phyloP scores from a whole-genome alignment of 2,888 invertebrate genomes.

The Reticulitermes lucifugus region DNA sequence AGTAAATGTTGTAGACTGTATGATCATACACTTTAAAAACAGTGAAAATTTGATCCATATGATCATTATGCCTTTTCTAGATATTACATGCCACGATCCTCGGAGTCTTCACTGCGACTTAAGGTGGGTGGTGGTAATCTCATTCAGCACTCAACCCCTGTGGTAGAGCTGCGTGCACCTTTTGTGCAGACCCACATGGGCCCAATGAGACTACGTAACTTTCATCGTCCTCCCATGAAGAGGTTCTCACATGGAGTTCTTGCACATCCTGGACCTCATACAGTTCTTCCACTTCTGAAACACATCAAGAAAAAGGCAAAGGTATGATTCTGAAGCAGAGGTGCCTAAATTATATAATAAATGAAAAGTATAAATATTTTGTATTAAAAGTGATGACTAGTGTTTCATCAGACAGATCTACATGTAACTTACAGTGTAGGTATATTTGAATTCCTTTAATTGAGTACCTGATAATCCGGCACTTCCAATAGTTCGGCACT shows the following conservation, averaged over 20 bases:
- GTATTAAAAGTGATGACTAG: too few relatives aligned
- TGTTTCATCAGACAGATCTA: too few relatives aligned
- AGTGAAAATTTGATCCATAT: too few relatives aligned
- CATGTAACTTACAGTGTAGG: too few relatives aligned
- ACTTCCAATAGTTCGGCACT: too few relatives aligned
- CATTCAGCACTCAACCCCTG: constrained; percentile 97
- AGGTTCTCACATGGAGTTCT: constrained; percentile 87
- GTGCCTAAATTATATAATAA: too few relatives aligned
- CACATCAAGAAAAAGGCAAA: constrained; percentile 93
- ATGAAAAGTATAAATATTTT: too few relatives aligned
- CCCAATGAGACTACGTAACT: constrained; percentile 85
- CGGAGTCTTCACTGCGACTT: constrained; percentile 80
- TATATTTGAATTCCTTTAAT: too few relatives aligned
- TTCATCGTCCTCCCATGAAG: constrained; percentile 93
- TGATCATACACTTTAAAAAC: too few relatives aligned
- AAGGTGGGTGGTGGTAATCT: constrained; percentile 92
- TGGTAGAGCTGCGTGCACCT: constrained; percentile 92
- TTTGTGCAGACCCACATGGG: constrained; percentile 96
- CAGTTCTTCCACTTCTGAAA: constrained; percentile 87
- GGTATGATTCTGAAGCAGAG: constrained; percentile 62
- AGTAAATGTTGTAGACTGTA: too few relatives aligned
- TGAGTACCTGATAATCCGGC: too few relatives aligned
- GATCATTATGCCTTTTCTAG: constrained; percentile 65
- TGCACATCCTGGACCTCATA: constrained; percentile 79
- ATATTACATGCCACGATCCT: constrained; percentile 91